Conservation (phyloP, 2,888 invertebrate species). For the Enchytraeus crypticus region DNA sequence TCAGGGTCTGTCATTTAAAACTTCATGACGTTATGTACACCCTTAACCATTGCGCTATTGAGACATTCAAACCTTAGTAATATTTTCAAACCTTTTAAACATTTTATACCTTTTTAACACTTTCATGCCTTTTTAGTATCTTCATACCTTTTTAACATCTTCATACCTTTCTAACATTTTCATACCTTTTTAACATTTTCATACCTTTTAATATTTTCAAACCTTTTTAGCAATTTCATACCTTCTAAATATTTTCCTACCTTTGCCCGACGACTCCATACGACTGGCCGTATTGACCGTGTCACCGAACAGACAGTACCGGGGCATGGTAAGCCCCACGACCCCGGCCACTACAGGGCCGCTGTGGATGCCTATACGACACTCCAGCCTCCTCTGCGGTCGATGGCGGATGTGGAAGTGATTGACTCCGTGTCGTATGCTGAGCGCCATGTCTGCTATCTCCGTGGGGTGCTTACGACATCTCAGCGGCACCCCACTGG, state of each 20-base stretch:
- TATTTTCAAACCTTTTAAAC: no score
- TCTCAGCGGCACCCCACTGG: constrained; percentile 26
- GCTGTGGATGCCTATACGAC: constrained; percentile 40
- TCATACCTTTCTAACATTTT: no score
- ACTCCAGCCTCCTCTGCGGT: constrained; percentile 34
- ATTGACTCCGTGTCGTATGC: constrained; percentile 21
- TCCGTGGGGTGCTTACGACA: constrained; percentile 25
- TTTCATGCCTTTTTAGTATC: no score
- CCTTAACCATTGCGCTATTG: no score
- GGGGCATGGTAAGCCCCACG: constrained; percentile 13
- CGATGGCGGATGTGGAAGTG: constrained; percentile 38
- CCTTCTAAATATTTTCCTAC: constrained; percentile 1
- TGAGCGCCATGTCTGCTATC: constrained; percentile 27
- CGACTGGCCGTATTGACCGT: constrained; percentile 15
- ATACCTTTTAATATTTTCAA: no score
- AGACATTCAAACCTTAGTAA: no score
- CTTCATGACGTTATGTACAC: no score
- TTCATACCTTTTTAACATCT: no score
- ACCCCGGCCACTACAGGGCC: constrained; percentile 43
- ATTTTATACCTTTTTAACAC: no score
- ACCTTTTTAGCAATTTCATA: no score
- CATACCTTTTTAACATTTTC: no score
- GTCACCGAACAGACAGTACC: constrained; percentile 15
- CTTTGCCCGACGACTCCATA: constrained; percentile 15
- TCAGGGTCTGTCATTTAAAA: no score